Evolutionary conservation across 2,888 invertebrate species (phyloP).

Genomic region (Celastrina argiolus): DNA sequence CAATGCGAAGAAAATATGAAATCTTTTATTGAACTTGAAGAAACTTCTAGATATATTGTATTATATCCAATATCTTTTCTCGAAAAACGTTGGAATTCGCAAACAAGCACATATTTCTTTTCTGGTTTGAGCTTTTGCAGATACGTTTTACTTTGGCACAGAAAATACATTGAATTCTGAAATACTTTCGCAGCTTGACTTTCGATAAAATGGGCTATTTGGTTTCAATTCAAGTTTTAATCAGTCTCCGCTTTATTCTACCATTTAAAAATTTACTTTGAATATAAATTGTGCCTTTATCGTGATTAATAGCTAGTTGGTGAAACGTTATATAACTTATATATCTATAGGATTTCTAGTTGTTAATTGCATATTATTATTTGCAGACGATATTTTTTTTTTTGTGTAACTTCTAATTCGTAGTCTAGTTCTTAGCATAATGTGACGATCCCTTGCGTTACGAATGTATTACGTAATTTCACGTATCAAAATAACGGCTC

Average conservation of each 20-base stretch:
- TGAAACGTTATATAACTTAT: neutral
- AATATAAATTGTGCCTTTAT: neutral
- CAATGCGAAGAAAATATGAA: constrained; percentile 22
- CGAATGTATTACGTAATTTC: too few species aligned
- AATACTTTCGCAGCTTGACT: constrained; percentile 1
- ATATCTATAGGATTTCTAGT: too few species aligned
- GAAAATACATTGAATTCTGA: constrained; percentile 5
- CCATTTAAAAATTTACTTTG: constrained; percentile 1
- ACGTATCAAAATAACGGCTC: too few species aligned
- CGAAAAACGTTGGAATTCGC: neutral
- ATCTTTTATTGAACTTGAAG: constrained; percentile 11
- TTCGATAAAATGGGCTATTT: constrained; percentile 7
- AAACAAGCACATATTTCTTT: constrained; percentile 10
- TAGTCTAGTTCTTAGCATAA: too few species aligned
- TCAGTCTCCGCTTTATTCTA: neutral
- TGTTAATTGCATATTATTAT: too few species aligned
- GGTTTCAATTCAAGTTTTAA: constrained; percentile 11
- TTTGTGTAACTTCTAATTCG: too few species aligned
- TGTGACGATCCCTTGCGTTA: too few species aligned
- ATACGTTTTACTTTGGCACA: neutral
- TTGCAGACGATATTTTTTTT: too few species aligned
- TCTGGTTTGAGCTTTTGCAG: neutral
- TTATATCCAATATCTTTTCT: constrained; percentile 3
- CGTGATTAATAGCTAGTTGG: neutral
- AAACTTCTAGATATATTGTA: constrained; percentile 15